Evolutionary conservation across 2,113 vertebrate species (phyloP), one percentile per base, ranked within the genome.

Genomic region (Nanger granti): DNA sequence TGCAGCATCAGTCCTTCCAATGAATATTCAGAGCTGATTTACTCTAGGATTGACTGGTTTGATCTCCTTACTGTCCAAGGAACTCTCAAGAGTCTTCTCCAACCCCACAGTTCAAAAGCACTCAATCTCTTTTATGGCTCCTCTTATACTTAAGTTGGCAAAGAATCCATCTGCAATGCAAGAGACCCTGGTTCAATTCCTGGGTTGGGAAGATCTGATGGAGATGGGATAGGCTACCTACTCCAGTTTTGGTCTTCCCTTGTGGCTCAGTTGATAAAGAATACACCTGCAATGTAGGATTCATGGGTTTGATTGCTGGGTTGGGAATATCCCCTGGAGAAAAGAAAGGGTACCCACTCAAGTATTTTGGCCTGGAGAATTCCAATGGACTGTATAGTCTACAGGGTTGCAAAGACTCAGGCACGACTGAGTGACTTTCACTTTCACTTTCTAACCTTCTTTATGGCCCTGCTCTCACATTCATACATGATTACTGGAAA

Each of bases 261-360:
- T 73, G 37, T 7, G n/a, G n/a, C 69, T 41, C n/a, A 12, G 20
- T 73, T 41, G 69, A 41, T 41, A 73, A 73, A 73, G n/a, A 73
- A 73, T 73, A 41, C 0, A 0, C 20, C 20, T 73, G n/a, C 9
- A 37, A 5, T 73, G 20, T 18, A 37, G 69, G 69, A 73, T 10
- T 2, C 10, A 9, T 73, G n/a, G 69, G 20, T 41, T 73, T 73
- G 69, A 41, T 73, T 73, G 10, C 69, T 73, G n/a, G 1, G 20
- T 24, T 73, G 20, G 20, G 10, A 73, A 41, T 22, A 73, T 73
- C 20, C 20, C 69, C 69, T 24, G n/a, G 20, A 73, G 69, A 41
- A 73, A 73, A 37, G n/a, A 73, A 73, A 73, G n/a, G 20, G 10
- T 73, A 41, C 20, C n/a, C 1, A 41, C n/a, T 73, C 69, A 73